A percentile compares a stretch with the other conserved stretches of the same genome.
These are phyloP conservation scores for Bombylius discolor DNA, from an alignment of 2,888 invertebrate species.

Conservation along the genomic window DNA sequence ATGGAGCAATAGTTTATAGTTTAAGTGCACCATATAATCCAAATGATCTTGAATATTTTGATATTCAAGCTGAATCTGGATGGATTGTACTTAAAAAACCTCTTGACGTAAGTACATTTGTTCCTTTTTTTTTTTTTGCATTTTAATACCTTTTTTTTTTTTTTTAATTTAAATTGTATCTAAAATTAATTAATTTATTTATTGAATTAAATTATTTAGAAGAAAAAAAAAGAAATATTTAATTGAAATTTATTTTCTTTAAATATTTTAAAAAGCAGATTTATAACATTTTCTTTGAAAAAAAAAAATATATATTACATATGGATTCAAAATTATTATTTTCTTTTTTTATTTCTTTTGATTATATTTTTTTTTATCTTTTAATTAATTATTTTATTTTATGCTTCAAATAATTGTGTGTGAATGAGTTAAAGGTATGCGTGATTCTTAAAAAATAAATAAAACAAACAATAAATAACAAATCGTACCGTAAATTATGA, in stretches of 20 bases:
- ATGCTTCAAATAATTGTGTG: no score
- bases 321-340: neutral
- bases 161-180: conserved; percentile 8
- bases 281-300: neutral
- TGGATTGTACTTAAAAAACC: conserved; percentile 94
- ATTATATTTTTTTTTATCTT: no score
- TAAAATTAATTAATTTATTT: neutral
- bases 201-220: neutral
- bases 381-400: no score
- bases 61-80: conserved; percentile 92
- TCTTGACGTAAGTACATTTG: conserved; percentile 76
- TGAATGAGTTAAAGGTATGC: no score
- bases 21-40: conserved; percentile 80
- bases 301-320: neutral
- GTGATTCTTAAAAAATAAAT: no score
- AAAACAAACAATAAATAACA: no score
- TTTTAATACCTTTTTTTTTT: conserved; percentile 9
- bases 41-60: conserved; percentile 86
- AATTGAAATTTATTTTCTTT: no score
- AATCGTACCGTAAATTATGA: no score
- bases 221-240: no score
- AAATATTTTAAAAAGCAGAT: no score
- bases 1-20: conserved; percentile 87
- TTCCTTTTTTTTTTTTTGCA: neutral
- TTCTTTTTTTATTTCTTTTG: neutral